Conservation (phyloP, 2,888 invertebrate genomes). For the Melitaea athalia region DNA sequence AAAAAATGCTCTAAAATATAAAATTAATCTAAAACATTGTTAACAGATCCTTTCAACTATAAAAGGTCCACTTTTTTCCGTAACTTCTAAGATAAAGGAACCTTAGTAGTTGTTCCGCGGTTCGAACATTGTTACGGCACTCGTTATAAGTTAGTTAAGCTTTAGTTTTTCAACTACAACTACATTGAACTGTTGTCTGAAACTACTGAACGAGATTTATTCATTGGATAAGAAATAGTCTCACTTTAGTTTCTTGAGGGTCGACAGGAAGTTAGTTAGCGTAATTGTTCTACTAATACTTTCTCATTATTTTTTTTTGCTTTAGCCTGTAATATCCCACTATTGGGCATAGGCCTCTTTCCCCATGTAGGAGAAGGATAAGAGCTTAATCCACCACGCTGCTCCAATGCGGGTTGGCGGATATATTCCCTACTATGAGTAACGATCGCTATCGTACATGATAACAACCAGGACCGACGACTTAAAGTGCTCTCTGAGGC, state of each 20-base stretch:
- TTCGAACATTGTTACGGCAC: constrained; percentile 30
- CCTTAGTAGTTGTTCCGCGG: background rate
- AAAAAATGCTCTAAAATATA: too few relatives aligned
- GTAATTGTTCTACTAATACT: too few relatives aligned
- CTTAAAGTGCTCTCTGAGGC: too few relatives aligned
- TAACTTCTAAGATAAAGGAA: constrained; percentile 9
- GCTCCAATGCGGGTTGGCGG: too few relatives aligned
- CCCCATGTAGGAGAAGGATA: too few relatives aligned
- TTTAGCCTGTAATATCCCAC: too few relatives aligned
- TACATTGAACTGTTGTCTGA: background rate
- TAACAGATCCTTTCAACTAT: background rate
- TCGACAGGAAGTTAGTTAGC: background rate
- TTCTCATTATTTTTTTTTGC: too few relatives aligned
- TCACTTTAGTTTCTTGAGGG: background rate
- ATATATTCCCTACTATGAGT: too few relatives aligned
- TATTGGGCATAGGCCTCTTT: too few relatives aligned
- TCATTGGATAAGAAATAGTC: background rate
- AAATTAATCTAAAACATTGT: background rate
- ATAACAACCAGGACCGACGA: too few relatives aligned
- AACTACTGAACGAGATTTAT: background rate
- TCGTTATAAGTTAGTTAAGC: constrained; percentile 32
- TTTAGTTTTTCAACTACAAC: constrained; percentile 16
- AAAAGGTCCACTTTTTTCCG: background rate
- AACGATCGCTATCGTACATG: too few relatives aligned
- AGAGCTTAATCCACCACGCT: too few relatives aligned